phyloP scores from a whole-genome alignment of 2,888 invertebrate species.

The Aleiodes leptofemur region DNA sequence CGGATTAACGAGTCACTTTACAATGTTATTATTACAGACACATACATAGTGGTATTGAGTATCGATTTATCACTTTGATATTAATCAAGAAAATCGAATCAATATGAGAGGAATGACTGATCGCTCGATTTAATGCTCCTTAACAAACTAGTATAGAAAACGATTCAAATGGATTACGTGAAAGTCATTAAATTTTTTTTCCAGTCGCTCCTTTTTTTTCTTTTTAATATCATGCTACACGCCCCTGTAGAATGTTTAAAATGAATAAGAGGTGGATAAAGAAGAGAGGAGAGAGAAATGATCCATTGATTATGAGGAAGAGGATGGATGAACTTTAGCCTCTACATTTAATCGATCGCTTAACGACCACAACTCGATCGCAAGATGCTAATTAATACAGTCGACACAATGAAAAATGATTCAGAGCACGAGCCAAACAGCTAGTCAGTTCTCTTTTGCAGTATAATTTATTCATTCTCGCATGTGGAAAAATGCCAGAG shows the following conservation, averaged over 20 bases:
- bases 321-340: constrained; percentile 64
- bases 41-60: not conserved
- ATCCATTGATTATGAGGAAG: constrained; percentile 43
- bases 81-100: constrained; percentile 35
- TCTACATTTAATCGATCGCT: constrained; percentile 72
- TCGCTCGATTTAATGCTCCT: constrained; percentile 26
- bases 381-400: constrained; percentile 71
- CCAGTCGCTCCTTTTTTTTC: constrained; percentile 23
- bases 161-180: constrained; percentile 11
- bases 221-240: constrained; percentile 20
- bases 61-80: constrained; percentile 38
- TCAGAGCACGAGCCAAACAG: constrained; percentile 45
- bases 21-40: not conserved
- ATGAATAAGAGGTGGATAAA: constrained; percentile 14
- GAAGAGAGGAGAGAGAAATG: constrained; percentile 37
- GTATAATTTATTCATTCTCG: constrained; percentile 27
- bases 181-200: constrained; percentile 27
- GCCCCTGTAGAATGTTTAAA: constrained; percentile 19
- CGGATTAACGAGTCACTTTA: constrained; percentile 10
- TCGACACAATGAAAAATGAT: constrained; percentile 53
- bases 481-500: constrained; percentile 30
- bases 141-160: constrained; percentile 7
- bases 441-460: constrained; percentile 7
- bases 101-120: constrained; percentile 34
- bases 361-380: constrained; percentile 68